These are phyloP conservation scores for Hestina assimilis DNA, from an alignment of 1,140 invertebrate genomes.

Conservation along the genomic window DNA sequence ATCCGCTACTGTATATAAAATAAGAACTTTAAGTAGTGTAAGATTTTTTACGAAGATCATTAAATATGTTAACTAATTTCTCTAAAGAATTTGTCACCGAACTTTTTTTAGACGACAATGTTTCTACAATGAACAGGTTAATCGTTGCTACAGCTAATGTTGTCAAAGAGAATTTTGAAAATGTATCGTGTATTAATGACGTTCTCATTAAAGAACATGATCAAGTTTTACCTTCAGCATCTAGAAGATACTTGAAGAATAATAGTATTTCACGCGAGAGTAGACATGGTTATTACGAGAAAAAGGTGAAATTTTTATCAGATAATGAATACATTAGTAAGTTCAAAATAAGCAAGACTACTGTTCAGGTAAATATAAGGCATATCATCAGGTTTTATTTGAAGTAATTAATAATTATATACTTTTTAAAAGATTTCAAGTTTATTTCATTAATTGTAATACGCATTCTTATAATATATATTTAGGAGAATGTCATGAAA, in stretches of 20 bases:
- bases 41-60: neutral
- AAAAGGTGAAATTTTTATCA: conserved; percentile 42
- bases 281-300: conserved; percentile 48
- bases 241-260: conserved; percentile 5
- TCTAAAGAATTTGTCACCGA: conserved; percentile 59
- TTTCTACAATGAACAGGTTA: conserved; percentile 54
- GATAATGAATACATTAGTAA: conserved; percentile 52
- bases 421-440: too few species aligned
- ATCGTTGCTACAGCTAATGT: conserved; percentile 59
- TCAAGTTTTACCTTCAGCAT: conserved; percentile 9
- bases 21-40: neutral
- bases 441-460: too few species aligned
- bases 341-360: conserved; percentile 60
- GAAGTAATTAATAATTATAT: conserved; percentile 4
- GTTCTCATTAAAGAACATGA: conserved; percentile 42
- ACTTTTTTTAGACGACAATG: conserved; percentile 63
- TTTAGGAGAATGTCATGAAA: too few species aligned
- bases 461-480: too few species aligned
- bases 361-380: conserved; percentile 48
- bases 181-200: conserved; percentile 43
- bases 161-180: conserved; percentile 58
- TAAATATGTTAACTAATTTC: conserved; percentile 38
- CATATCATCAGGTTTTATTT: neutral
- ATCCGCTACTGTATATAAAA: too few species aligned
- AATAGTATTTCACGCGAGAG: neutral